Conservation (phyloP, 2,113 vertebrate species). For the Tychaedon coryphoeus region DNA sequence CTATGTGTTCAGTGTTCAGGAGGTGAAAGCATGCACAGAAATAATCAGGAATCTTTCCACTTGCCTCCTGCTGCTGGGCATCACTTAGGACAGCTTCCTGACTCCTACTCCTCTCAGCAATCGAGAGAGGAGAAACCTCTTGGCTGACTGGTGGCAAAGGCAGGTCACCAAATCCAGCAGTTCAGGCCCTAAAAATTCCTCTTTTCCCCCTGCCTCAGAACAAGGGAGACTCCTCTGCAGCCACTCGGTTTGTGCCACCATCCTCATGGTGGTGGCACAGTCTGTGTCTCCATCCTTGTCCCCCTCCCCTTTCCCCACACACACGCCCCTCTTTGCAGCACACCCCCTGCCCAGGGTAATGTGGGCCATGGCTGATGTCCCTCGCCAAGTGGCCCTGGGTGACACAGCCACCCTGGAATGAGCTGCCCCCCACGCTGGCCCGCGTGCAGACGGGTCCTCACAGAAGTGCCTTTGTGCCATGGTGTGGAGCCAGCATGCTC, state of each 20-base stretch:
- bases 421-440: constrained; percentile 13
- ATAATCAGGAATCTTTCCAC: background rate
- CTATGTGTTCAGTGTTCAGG: background rate
- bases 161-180: background rate
- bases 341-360: background rate
- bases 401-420: background rate
- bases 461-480: constrained; percentile 44
- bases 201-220: background rate
- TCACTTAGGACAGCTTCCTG: background rate
- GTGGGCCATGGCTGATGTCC: background rate
- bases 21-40: background rate
- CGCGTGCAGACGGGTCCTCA: background rate
- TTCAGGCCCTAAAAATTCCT: background rate
- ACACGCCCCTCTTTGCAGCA: background rate
- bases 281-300: background rate
- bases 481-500: background rate
- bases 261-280: background rate
- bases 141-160: background rate
- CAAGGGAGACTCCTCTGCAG: background rate
- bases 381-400: fast-evolving
- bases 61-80: background rate
- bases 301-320: background rate
- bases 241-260: background rate
- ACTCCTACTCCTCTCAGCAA: background rate
- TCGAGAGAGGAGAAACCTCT: background rate